Percentiles rank a stretch among this genome's conserved stretches.
These are phyloP conservation scores for Plebejus argus DNA, from an alignment of 2,888 invertebrate species.

Conservation along the genomic window DNA sequence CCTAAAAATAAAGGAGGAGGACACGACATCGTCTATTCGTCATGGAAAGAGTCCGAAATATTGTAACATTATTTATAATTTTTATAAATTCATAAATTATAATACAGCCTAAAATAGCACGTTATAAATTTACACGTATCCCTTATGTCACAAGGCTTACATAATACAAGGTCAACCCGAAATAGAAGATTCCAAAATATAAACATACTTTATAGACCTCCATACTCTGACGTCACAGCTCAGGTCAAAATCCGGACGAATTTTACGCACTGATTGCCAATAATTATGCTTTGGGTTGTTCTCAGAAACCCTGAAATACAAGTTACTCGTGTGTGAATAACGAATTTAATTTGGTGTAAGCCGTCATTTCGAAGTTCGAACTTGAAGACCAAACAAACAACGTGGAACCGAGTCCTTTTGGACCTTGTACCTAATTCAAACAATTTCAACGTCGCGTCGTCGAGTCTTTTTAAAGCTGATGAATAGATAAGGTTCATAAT, in stretches of 20 bases:
- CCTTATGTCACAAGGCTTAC: neutral
- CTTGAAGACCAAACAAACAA: neutral
- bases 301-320: neutral
- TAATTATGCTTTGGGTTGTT: conserved; percentile 9
- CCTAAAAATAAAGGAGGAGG: too few relatives aligned
- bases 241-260: neutral
- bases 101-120: neutral
- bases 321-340: neutral
- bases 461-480: neutral
- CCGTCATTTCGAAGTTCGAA: too few relatives aligned
- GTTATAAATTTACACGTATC: neutral
- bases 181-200: neutral
- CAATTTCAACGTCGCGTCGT: neutral
- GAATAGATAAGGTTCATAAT: too few relatives aligned
- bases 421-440: too few relatives aligned
- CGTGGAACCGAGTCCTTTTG: neutral
- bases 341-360: neutral
- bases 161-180: neutral
- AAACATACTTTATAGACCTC: too few relatives aligned
- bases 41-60: neutral
- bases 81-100: too few relatives aligned
- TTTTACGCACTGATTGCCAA: conserved; percentile 17
- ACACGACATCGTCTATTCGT: neutral
- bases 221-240: neutral
- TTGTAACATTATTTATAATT: too few relatives aligned